Base-by-base conservation (phyloP, 2,888 invertebrate species). In the Aethes cnicana region DNA sequence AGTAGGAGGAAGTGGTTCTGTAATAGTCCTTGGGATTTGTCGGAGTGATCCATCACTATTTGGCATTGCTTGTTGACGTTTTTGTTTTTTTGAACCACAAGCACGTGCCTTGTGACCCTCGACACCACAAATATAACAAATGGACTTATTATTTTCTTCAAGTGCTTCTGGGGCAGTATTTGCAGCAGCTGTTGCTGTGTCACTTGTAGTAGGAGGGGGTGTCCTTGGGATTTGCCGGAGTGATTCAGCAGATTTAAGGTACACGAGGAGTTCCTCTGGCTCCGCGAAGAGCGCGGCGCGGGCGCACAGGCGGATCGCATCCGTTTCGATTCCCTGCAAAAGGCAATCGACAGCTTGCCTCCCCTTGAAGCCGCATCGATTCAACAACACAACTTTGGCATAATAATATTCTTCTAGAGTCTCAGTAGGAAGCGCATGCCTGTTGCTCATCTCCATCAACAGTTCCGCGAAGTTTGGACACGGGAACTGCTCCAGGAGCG, bases 401-500 rank as follows among this genome's bases (percentile, higher is more conserved):
- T 47, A 47, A 36, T 18, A 47, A 16, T 47, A 47, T 3, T 36
- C 28, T 2, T 36, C 47, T 5, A 47, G 12, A 1, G 50, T 36
- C 2, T 50, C 50, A 6, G 43, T 43, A 20, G 26, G 43, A 5
- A 14, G 25, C 18, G 26, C 35, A 3, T 23, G 7, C 23, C 43
- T 49, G 11, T 41, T 16, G 8, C 32, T 11, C 49, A 49, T 49
- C 26, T 49, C 42, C 0, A 18, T 42, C 11, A 49, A 18, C 6
- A 48, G 30, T 18, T 49, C 35, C 1, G 42, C 33, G 21, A 35
- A 43, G 7, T 39, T 28, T n/a, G 25, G 20, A 49, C 39, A 39
- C 4, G 50, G 43, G 43, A 50, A 50, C 3, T 25, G 43, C 11
- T 50, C 43, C 1, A 42, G 18, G 4, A 43, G 30, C 17, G 43